Base-by-base conservation (phyloP, 2,888 invertebrate genomes). In the Nomada goodeniana region DNA sequence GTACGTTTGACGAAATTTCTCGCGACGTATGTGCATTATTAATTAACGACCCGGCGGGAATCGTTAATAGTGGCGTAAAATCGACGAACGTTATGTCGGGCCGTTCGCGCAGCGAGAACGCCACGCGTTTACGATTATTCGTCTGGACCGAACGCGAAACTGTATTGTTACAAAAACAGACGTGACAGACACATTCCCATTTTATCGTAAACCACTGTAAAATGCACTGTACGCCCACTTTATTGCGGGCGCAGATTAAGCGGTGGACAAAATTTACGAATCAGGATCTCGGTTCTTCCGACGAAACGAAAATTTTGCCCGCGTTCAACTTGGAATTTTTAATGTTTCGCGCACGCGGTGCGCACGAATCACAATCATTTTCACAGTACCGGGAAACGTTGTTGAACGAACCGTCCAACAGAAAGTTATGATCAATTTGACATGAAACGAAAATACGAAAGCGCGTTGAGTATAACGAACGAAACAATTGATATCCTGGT, bases 131-230 rank as follows among this genome's bases (percentile, higher is more conserved):
- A 69, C 81, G 59, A 81, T 73, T 72, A 81, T 80, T 63, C 2
- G 63, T 81, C 68, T 81, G 74, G 68, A 69, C 13, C 52, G 57
- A 80, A 81, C 73, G 13, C 73, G 73, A 81, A 81, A 70, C 26
- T n/a, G 36, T 82, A 82, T 75, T 75, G 75, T 75, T 67, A 70
- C 55, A 15, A 47, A 57, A 75, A 82, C 76, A 75, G 26, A 67
- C 70, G 36, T 71, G 67, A 67, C 65, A 61, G 75, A 75, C 82
- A 63, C 82, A 82, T 82, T 75, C 76, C 75, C n/a, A 67, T 67
- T 76, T 23, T 61, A 20, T 61, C n/a, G 50, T 53, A 50, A 20
- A 81, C 42, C 29, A 1, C 23, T 23, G 23, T 1, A 23, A 23
- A 59, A 71, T 71, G 70, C 68, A 52, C 50, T 50, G 44, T 76